Evolutionary conservation across 2,797 vertebrate genomes (phyloP).

Genomic region (Synanceia verrucosa): DNA sequence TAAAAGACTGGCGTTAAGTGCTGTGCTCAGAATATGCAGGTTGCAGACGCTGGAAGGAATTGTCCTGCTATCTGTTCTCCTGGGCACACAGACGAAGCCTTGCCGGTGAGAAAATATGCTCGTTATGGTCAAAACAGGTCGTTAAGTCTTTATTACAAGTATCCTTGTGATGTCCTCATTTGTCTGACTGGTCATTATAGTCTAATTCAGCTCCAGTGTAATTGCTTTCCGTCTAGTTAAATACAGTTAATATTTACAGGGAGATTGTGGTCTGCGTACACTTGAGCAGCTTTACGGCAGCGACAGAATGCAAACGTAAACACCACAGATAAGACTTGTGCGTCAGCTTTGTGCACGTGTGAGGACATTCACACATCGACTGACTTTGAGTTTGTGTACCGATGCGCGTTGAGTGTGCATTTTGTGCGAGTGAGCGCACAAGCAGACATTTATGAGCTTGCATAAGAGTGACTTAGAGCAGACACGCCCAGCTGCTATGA

Average conservation of each 20-base stretch:
- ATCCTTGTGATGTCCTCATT: slow-evolving; percentile 61
- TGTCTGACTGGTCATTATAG: slow-evolving; percentile 53
- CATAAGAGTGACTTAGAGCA: slow-evolving; percentile 17
- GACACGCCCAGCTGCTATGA: slow-evolving; percentile 4
- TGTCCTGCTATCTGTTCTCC: slow-evolving; percentile 29
- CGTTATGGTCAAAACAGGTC: slow-evolving; percentile 47
- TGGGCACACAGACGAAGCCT: slow-evolving; percentile 1
- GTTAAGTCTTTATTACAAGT: slow-evolving; percentile 61
- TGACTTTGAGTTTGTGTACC: slow-evolving; percentile 8
- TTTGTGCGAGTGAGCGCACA: neutral
- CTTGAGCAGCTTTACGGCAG: slow-evolving; percentile 27
- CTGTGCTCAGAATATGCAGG: slow-evolving; percentile 23
- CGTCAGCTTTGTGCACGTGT: neutral
- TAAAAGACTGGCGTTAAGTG: slow-evolving; percentile 30
- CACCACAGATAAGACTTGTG: slow-evolving; percentile 7
- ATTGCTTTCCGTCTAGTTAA: slow-evolving; percentile 62
- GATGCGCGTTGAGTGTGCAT: slow-evolving; percentile 9
- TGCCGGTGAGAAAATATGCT: slow-evolving; percentile 43
- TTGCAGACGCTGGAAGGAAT: slow-evolving; percentile 17
- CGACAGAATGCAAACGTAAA: slow-evolving; percentile 19
- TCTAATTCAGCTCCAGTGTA: slow-evolving; percentile 41
- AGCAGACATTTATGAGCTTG: slow-evolving; percentile 40
- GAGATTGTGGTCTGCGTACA: slow-evolving; percentile 26
- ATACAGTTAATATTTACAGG: slow-evolving; percentile 60
- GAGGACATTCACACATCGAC: neutral